phyloP scores from a whole-genome alignment of 2,888 invertebrate genomes.

The Tridacna crocea region DNA sequence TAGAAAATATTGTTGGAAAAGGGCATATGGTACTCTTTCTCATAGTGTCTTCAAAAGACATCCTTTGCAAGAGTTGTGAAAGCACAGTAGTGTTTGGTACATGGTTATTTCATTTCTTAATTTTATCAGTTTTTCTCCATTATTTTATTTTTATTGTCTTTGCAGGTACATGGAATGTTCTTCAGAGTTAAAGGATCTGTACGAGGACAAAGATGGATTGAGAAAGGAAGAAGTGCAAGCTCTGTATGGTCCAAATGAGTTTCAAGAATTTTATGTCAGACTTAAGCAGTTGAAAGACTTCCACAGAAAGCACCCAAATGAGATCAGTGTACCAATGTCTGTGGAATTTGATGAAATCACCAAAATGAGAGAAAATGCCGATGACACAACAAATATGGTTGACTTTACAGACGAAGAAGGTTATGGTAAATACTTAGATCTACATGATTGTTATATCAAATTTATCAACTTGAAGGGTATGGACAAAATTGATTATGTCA shows the following conservation, averaged over 20 bases:
- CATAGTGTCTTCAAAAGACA: too few species aligned
- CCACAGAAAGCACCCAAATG: conserved; percentile 97
- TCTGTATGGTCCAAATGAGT: conserved; percentile 98
- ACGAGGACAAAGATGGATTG: conserved; percentile 97
- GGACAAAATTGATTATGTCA: conserved; percentile 96
- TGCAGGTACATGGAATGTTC: conserved; percentile 91
- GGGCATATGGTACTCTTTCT: too few species aligned
- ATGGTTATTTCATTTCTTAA: too few species aligned
- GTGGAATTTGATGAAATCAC: conserved; percentile 98
- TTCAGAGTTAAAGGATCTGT: conserved; percentile 93
- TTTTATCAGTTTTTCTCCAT: too few species aligned
- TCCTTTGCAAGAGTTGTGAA: too few species aligned
- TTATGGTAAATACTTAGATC: conserved; percentile 98
- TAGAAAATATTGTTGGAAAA: too few species aligned
- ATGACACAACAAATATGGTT: conserved; percentile 92
- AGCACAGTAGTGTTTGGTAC: too few species aligned
- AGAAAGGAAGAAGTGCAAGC: conserved; percentile 97
- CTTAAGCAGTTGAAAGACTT: conserved; percentile 98
- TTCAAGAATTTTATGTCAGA: conserved; percentile 97
- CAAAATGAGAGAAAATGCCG: conserved; percentile 95
- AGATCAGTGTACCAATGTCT: conserved; percentile 98
- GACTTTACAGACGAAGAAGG: conserved; percentile 99
- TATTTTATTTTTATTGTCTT: background rate
- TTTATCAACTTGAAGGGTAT: conserved; percentile 98
- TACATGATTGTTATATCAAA: conserved; percentile 97